These are phyloP conservation scores for Taphrorychus bicolor DNA, from an alignment of 2,888 invertebrate genomes.

Conservation along the genomic window DNA sequence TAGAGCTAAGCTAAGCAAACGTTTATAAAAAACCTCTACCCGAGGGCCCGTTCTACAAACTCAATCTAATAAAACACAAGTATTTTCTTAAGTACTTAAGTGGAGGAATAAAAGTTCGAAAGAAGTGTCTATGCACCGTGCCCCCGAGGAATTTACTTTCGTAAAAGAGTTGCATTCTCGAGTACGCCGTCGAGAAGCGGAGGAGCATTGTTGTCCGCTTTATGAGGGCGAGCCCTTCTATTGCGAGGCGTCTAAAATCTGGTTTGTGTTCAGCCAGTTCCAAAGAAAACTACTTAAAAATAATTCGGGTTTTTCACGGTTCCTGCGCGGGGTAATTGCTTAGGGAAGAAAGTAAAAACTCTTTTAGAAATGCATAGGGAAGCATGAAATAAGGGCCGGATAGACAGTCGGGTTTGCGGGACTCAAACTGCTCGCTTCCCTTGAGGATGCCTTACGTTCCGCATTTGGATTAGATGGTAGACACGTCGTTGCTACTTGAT, in stretches of 20 bases:
- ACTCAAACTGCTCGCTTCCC: too few species aligned
- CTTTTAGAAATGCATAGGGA: background rate
- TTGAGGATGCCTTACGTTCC: too few species aligned
- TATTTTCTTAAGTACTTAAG: conserved; percentile 13
- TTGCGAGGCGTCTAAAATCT: conserved; percentile 18
- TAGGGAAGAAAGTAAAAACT: background rate
- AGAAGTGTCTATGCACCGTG: conserved; percentile 5
- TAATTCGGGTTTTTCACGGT: background rate
- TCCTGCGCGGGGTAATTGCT: background rate
- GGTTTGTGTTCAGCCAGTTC: background rate
- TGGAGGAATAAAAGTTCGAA: conserved; percentile 8
- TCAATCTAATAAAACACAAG: conserved; percentile 15
- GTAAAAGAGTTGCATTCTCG: conserved; percentile 15
- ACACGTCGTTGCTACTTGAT: too few species aligned
- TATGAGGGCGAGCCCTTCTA: conserved; percentile 16
- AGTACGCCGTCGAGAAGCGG: conserved; percentile 10
- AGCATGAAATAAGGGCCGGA: background rate
- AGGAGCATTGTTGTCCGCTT: conserved; percentile 16
- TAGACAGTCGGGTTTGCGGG: too few species aligned
- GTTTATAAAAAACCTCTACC: background rate
- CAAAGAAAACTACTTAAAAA: conserved; percentile 11
- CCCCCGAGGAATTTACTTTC: conserved; percentile 10
- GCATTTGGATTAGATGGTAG: too few species aligned
- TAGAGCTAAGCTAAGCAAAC: background rate
- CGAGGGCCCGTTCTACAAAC: background rate